These are phyloP conservation scores for Cerastoderma edule DNA, from an alignment of 2,888 invertebrate genomes.

Conservation along the genomic window DNA sequence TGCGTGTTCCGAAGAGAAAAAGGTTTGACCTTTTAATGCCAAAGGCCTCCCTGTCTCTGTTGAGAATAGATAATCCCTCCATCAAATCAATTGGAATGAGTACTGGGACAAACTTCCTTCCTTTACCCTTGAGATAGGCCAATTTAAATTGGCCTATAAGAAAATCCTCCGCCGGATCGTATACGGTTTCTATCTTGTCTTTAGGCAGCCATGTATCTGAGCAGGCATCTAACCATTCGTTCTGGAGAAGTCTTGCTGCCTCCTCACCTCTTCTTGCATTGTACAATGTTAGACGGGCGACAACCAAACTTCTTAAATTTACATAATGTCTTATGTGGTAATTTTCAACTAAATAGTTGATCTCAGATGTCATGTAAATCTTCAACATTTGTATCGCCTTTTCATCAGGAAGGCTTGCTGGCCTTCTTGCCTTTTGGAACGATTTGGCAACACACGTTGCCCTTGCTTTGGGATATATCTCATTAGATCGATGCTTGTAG, in stretches of 20 bases:
- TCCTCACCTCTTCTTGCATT: slow-evolving; percentile 55
- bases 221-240: slow-evolving; percentile 36
- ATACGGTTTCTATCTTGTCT: slow-evolving; percentile 31
- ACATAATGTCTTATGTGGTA: slow-evolving; percentile 30
- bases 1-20: slow-evolving; percentile 55
- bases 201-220: slow-evolving; percentile 34
- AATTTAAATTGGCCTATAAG: slow-evolving; percentile 44
- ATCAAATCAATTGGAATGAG: slow-evolving; percentile 52
- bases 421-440: neutral
- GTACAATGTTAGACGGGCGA: slow-evolving; percentile 44
- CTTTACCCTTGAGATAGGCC: slow-evolving; percentile 51
- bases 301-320: slow-evolving; percentile 47
- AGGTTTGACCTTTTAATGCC: slow-evolving; percentile 37
- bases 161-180: slow-evolving; percentile 53
- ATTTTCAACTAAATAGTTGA: slow-evolving; percentile 12
- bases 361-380: slow-evolving; percentile 32
- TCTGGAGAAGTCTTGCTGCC: slow-evolving; percentile 27
- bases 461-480: slow-evolving; percentile 4
- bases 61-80: slow-evolving; percentile 31
- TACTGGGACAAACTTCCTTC: slow-evolving; percentile 56
- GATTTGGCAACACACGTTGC: neutral
- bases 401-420: neutral
- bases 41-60: slow-evolving; percentile 31
- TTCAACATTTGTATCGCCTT: neutral
- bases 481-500: slow-evolving; percentile 20